Base-by-base conservation (phyloP, 2,113 vertebrate genomes). In the Sphaerodactylus townsendi region DNA sequence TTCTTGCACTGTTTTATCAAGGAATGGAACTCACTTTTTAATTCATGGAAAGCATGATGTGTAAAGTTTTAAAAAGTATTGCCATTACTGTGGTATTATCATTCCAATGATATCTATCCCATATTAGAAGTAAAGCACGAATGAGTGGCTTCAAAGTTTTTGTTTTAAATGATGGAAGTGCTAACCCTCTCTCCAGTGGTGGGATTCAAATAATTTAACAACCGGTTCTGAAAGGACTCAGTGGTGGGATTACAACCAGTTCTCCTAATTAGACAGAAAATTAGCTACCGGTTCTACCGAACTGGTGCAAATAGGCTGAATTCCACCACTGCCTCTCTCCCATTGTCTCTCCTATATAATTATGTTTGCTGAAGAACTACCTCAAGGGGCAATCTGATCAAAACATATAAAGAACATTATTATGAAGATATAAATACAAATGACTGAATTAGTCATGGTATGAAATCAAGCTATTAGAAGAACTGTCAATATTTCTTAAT, bases 401-500 rank as follows among this genome's bases (percentile, higher is more conserved):
- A 53, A 75, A 53, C 17, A 19, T 4, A 21, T 21, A 56, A 23
- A 14, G 3, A n/a, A 9, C 21, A n/a, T n/a, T 50, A 44, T 44
- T 72, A 44, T 30, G 41, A 6, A 72, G 10, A 14, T n/a, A 62
- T 62, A 62, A 62, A 25, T 8, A 62, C 59, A 62, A 62, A 41
- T 11, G 21, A 39, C 21, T 35, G 39, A 41, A 25, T 70, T 4
- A 70, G 35, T 21, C 19, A 10, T 39, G 10, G 17, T 23, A 35
- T 25, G n/a, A 71, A 39, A 69, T 70, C 37, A 70, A 41, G 21
- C 37, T 72, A 72, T 72, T 28, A 74, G 44, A 73, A 73, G 30
- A 74, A 30, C 5, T 37, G 94, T 83, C 3, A 81, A 76, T 89
- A 91, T 88, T 81, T 70, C 90, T 90, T 82, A 89, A 77, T 28